These are phyloP conservation scores for Herpailurus yagouaroundi DNA, from an alignment of 2,113 vertebrate genomes.

Conservation along the genomic window DNA sequence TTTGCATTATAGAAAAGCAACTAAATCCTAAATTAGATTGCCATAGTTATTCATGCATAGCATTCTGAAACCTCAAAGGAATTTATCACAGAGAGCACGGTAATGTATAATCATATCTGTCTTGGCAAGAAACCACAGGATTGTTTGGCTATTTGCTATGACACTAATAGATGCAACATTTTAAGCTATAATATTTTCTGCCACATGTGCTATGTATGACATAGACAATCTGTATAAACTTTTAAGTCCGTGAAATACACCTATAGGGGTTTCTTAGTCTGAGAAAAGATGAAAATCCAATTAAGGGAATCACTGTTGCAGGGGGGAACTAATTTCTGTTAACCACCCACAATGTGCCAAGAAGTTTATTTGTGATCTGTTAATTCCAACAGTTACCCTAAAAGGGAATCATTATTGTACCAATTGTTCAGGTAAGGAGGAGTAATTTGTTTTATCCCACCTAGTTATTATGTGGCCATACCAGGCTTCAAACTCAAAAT, in stretches of 20 bases:
- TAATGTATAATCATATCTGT: constrained; percentile 38
- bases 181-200: not conserved
- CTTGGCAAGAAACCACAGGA: not conserved
- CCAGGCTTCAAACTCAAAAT: not conserved
- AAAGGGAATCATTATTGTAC: not conserved
- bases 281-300: not conserved
- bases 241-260: not conserved
- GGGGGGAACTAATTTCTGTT: not conserved
- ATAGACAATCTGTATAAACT: not conserved
- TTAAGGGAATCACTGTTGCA: not conserved
- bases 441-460: not conserved
- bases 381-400: not conserved
- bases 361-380: not conserved
- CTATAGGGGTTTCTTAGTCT: not conserved
- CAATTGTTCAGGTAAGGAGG: not conserved
- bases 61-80: not conserved
- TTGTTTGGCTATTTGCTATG: not conserved
- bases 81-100: not conserved
- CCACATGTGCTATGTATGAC: not conserved
- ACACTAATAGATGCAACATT: not conserved
- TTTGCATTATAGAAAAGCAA: constrained; percentile 54
- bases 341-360: not conserved
- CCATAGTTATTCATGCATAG: constrained; percentile 16
- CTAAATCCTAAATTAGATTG: constrained; percentile 24
- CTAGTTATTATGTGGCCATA: not conserved